Evolutionary conservation across 1,140 invertebrate species (phyloP), one percentile per base, ranked within the genome.

Genomic region (Drosophila serrata): DNA sequence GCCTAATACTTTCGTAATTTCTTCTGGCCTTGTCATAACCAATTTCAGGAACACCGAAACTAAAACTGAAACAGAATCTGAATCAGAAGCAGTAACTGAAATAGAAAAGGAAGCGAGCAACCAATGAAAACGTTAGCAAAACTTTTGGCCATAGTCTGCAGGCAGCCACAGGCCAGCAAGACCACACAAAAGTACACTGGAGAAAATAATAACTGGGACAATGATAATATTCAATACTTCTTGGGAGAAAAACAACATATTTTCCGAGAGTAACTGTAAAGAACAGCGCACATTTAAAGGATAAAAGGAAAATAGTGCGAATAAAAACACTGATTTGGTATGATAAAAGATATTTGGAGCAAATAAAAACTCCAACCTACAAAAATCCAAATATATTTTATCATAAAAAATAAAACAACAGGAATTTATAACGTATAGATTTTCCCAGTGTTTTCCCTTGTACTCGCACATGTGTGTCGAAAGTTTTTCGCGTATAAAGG

Each of bases 1-100:
- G 63, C 67, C 65, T 85, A 85, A 86, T 85, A 82, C 82, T 79
- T 79, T 81, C 63, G 68, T 86, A 86, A 86, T 79, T 80, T 82
- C 59, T 80, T 87, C 76, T 57, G 49, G 67, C 53, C 65, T 59
- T 65, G 80, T 70, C 85, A 90, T 81, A 88, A 81, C 63, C 85
- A 84, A 84, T 84, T 87, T 56, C 15, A 27, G 51, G 51, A 31
- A 58, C 45, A 13, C 43, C 59, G 53, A 72, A 77, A 19, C 55
- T 73, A 62, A 67, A 58, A 68, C 63, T 11, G 40, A 70, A 45
- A 12, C 53, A 31, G 37, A 74, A 37, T 15, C 45, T 29, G 35
- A 43, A 48, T 11, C 63, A 13, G 39, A 1, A 33, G 43, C 59
- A 48, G 60, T 60, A 60, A 42, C 37, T 40, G 37, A 61, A 67